Percentiles rank a stretch among this genome's conserved stretches.
These are phyloP conservation scores for Toxotes lorentzi DNA, from an alignment of 2,797 vertebrate genomes.

Conservation along the genomic window DNA sequence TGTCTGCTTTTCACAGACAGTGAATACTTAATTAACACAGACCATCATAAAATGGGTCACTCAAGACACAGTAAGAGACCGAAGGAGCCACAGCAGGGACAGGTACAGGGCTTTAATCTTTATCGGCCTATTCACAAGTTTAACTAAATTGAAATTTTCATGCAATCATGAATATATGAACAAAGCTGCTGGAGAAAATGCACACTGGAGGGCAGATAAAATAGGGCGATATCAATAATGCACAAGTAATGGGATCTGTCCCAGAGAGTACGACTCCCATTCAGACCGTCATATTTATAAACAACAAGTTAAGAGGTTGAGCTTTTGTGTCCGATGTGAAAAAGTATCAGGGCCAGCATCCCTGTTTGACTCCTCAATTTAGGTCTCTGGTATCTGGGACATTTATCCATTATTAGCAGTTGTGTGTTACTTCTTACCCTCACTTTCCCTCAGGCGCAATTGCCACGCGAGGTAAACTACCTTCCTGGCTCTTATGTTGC, in stretches of 20 bases:
- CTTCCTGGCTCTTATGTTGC: slow-evolving; percentile 14
- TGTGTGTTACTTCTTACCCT: slow-evolving; percentile 68
- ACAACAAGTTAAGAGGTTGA: slow-evolving; percentile 46
- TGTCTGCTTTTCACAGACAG: slow-evolving; percentile 18
- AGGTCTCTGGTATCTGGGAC: slow-evolving; percentile 82
- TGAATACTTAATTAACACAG: slow-evolving; percentile 25
- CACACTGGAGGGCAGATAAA: slow-evolving; percentile 62
- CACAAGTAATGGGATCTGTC: slow-evolving; percentile 65
- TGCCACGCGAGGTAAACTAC: slow-evolving; percentile 58
- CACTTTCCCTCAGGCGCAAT: slow-evolving; percentile 59
- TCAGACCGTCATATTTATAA: slow-evolving; percentile 54
- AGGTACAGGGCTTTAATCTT: neutral
- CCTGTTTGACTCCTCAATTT: slow-evolving; percentile 75
- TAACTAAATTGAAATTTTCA: slow-evolving; percentile 61
- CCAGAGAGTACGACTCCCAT: slow-evolving; percentile 35
- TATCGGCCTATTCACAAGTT: slow-evolving; percentile 53
- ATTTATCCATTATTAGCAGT: slow-evolving; percentile 76
- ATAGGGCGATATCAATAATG: slow-evolving; percentile 78
- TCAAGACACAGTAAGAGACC: slow-evolving; percentile 8
- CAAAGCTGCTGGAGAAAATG: slow-evolving; percentile 47
- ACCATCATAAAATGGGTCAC: slow-evolving; percentile 40
- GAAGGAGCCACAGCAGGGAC: neutral
- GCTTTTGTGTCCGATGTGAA: slow-evolving; percentile 63
- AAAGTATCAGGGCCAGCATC: slow-evolving; percentile 60
- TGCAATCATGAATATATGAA: slow-evolving; percentile 67